Evolutionary conservation across 2,888 invertebrate species (phyloP).

Genomic region (Cheilosia impressa): DNA sequence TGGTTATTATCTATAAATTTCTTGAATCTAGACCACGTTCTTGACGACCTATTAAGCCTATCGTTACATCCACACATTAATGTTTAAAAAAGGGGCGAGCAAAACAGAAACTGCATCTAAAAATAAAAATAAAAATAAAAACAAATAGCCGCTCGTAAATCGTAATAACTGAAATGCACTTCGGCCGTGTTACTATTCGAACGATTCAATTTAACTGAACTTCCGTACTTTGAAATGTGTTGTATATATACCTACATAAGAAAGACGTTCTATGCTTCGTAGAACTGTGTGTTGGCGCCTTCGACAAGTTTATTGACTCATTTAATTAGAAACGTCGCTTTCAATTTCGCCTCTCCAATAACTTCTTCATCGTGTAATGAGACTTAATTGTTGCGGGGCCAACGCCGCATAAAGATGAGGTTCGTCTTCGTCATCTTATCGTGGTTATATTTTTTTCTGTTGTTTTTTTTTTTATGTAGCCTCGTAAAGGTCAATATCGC

Average conservation of each 20-base stretch:
- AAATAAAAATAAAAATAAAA: conserved; percentile 61
- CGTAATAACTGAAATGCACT: conserved; percentile 18
- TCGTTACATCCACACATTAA: conserved; percentile 44
- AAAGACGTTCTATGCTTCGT: neutral
- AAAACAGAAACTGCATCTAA: conserved; percentile 35
- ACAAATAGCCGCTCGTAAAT: neutral
- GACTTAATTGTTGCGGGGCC: conserved; percentile 29
- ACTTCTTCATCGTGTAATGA: conserved; percentile 32
- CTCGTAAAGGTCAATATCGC: conserved; percentile 69
- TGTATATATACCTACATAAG: neutral
- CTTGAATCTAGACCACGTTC: conserved; percentile 72
- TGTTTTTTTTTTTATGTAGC: conserved; percentile 1
- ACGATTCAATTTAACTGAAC: conserved; percentile 29
- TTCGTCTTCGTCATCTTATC: conserved; percentile 55
- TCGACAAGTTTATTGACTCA: conserved; percentile 64
- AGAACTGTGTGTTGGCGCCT: conserved; percentile 17
- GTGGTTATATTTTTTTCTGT: conserved; percentile 2
- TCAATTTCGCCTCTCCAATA: conserved; percentile 55
- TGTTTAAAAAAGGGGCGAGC: conserved; percentile 4
- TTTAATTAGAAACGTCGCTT: conserved; percentile 52
- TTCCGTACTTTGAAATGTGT: conserved; percentile 43
- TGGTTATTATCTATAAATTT: conserved; percentile 37
- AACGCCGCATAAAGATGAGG: conserved; percentile 1
- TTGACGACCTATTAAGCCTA: conserved; percentile 73
- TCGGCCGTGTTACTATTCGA: conserved; percentile 15